A percentile compares a stretch with the other conserved stretches of the same genome.
phyloP scores from a whole-genome alignment of 2,888 invertebrate genomes.

The Euclidia mi region DNA sequence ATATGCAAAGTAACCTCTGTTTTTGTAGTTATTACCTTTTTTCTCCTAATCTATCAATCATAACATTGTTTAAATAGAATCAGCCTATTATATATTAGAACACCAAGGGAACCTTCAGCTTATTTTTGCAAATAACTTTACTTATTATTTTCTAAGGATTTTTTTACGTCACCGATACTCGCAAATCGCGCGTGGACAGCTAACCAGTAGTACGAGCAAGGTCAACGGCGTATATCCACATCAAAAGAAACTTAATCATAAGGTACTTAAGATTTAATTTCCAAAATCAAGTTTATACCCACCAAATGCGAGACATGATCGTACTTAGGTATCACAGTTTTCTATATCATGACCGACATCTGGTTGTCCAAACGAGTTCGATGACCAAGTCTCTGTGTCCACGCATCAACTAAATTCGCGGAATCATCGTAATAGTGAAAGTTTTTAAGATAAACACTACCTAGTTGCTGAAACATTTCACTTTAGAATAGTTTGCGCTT shows the following conservation, averaged over 20 bases:
- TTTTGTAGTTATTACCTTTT: too few species aligned
- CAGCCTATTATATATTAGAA: too few species aligned
- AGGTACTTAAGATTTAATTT: slow-evolving; percentile 1
- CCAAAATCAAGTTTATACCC: slow-evolving; percentile 24
- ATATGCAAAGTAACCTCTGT: too few species aligned
- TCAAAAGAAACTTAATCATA: neutral
- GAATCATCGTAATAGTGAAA: slow-evolving; percentile 73
- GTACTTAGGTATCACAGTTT: slow-evolving; percentile 35
- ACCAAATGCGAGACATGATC: slow-evolving; percentile 28
- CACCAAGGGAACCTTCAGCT: too few species aligned
- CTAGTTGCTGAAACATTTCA: slow-evolving; percentile 21
- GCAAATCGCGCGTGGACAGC: too few species aligned
- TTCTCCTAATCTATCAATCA: too few species aligned
- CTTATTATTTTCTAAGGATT: too few species aligned
- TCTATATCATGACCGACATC: slow-evolving; percentile 56
- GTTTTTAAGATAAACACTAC: slow-evolving; percentile 62
- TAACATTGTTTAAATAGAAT: too few species aligned
- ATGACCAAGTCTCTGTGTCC: slow-evolving; percentile 51
- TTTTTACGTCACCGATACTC: too few species aligned
- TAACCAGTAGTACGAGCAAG: too few species aligned
- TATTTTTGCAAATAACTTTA: too few species aligned
- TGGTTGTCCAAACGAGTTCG: slow-evolving; percentile 28
- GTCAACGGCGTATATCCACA: too few species aligned
- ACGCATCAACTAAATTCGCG: slow-evolving; percentile 66
- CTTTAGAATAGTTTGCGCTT: slow-evolving; percentile 2